Base-by-base conservation (phyloP, 2,113 vertebrate genomes). In the Limnothrissa miodon region DNA sequence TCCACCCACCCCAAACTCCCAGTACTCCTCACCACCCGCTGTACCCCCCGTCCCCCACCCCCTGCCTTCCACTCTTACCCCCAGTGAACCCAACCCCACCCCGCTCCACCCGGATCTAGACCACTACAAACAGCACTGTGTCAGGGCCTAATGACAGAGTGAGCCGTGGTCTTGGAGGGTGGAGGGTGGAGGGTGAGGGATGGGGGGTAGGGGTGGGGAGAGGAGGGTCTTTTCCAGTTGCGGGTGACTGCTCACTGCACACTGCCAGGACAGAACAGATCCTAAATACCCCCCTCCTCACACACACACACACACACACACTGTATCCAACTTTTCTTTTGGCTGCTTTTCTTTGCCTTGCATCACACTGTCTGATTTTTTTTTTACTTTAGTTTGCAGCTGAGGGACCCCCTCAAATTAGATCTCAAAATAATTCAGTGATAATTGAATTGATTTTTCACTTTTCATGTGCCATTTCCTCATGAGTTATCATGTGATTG, bases 21-120 rank as follows among this genome's bases (percentile, higher is more conserved):
- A 6, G 6, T 42, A 42, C 42, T 42, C 42, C 42, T 42, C 42
- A 42, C 42, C 42, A 42, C 42, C 42, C 42, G 42, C 42, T 42
- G 42, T 42, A 42, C 2, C 42, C 87, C 91, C 92, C 90, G 89
- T 25, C 79, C 83, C 87, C 90, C 88, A 84, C 59, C n/a, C 59
- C 23, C 59, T 8, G 10, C 59, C 59, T 8, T 8, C 25, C 25
- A 82, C 79, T 85, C 83, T 23, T 42, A 45, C 78, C 7, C 45
- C 39, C 25, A 79, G 11, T 56, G 23, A 56, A 5, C 53, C 17
- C 53, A 10, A 33, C 11, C 62, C 66, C 11, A n/a, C 79, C 88
- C 84, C 84, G 80, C 83, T 82, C n/a, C 78, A 45, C 66, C 59
- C n/a, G 1, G 8, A 81, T 78, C 78, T 78, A 81, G 70, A 86